Percentiles rank a stretch among this genome's conserved stretches.
These are phyloP conservation scores for Gephyroberyx darwinii DNA, from an alignment of 2,797 vertebrate species.

Conservation along the genomic window DNA sequence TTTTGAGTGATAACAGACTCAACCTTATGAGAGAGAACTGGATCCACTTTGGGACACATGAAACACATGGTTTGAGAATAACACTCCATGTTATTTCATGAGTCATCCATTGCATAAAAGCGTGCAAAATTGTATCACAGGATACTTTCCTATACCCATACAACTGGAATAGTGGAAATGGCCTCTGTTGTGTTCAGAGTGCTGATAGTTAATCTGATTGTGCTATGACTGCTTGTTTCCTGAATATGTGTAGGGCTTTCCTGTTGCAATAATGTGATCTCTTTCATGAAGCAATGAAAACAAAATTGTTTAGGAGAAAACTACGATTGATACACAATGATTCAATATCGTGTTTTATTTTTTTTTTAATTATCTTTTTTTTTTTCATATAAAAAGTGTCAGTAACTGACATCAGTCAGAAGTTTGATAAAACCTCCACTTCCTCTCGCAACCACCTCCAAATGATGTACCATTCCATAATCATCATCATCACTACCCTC, in stretches of 20 bases:
- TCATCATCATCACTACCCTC: constrained; percentile 42
- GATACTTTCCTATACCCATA: constrained; percentile 35
- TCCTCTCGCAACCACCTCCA: constrained; percentile 76
- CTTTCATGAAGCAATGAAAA: constrained; percentile 40
- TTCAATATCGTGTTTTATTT: constrained; percentile 76
- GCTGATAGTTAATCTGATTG: constrained; percentile 51
- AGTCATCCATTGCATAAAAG: constrained; percentile 56
- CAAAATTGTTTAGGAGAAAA: constrained; percentile 58
- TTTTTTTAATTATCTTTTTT: constrained; percentile 65
- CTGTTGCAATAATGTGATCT: constrained; percentile 38
- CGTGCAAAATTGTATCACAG: constrained; percentile 7
- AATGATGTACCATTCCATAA: constrained; percentile 81
- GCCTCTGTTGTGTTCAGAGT: neutral
- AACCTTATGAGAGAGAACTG: constrained; percentile 32
- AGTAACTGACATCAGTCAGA: constrained; percentile 84
- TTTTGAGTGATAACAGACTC: constrained; percentile 40
- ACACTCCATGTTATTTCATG: constrained; percentile 24
- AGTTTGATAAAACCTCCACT: constrained; percentile 69
- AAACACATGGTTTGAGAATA: constrained; percentile 16
- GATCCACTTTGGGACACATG: constrained; percentile 47
- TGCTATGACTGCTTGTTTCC: constrained; percentile 55
- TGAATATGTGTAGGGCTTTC: constrained; percentile 49
- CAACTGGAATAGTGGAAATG: constrained; percentile 32
- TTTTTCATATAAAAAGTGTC: constrained; percentile 79
- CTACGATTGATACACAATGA: constrained; percentile 77